Evolutionary conservation across 2,797 vertebrate genomes (phyloP), one percentile per base, ranked within the genome.

Genomic region (Coendou prehensilis): DNA sequence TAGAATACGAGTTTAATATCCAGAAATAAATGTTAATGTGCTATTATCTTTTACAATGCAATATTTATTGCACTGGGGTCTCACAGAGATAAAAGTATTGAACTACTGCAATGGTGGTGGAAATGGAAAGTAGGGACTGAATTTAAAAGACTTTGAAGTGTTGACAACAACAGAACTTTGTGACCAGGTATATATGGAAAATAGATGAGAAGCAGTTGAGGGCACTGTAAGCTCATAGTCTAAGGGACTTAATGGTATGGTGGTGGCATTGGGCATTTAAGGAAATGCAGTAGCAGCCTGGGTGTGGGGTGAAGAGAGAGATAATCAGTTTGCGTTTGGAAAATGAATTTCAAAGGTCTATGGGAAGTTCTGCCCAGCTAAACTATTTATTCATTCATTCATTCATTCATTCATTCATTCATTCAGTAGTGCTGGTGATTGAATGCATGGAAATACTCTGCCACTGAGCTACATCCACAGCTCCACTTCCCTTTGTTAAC

Each of bases 11-110:
- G 5, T 89, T 96, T 92, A 79, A 17, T 83, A 89, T 81, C 80
- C 52, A 88, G 41, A 91, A 95, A 89, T 94, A 79, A 88, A 90
- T 9, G 37, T 93, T 81, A 94, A 93, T 75, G 54, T 54, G 64
- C n/a, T 87, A 57, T 73, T 91, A 52, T 82, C 50, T 86, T 76
- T 94, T 86, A 86, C 47, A 82, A 23, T 54, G 33, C 82, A 81
- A 69, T 78, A 45, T 30, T 84, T 88, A 79, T n/a, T 54, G 30
- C 33, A n/a, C 18, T 73, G 71, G 28, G 9, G 8, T 81, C 61
- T 94, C 15, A 76, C 28, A 88, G 37, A 69, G 28, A 61, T 64
- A 47, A n/a, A 84, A 93, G 23, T 2, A 1, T 86, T 64, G 18
- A 84, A 91, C 10, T 78, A 92, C 52, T 28, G 56, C 11, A 87